Evolutionary conservation across 2,113 vertebrate species (phyloP).

Genomic region (Notiomystis cincta): DNA sequence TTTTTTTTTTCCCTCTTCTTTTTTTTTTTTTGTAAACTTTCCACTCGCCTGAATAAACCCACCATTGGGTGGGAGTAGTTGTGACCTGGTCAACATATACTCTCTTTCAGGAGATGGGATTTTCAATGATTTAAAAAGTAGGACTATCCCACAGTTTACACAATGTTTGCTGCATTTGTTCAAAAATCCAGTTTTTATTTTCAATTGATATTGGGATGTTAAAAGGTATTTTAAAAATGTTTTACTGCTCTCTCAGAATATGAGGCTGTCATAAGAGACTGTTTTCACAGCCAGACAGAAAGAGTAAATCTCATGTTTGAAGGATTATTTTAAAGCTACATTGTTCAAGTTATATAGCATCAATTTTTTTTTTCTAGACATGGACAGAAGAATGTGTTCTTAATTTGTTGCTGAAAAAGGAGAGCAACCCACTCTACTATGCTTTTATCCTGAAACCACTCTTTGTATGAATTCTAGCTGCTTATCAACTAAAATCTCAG

Average conservation of each 20-base stretch:
- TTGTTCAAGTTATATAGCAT: background rate
- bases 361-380: background rate
- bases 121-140: background rate
- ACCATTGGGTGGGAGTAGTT: background rate
- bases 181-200: background rate
- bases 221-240: background rate
- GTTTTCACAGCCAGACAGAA: background rate
- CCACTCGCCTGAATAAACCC: background rate
- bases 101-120: background rate
- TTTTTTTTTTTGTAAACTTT: background rate
- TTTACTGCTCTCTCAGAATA: background rate
- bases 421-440: rapidly evolving
- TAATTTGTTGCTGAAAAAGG: background rate
- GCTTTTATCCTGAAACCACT: background rate
- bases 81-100: background rate
- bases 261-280: background rate
- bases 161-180: background rate
- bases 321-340: background rate
- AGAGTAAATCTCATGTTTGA: background rate
- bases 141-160: background rate
- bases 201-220: background rate
- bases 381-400: background rate
- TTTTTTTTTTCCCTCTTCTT: rapidly evolving
- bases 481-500: background rate
- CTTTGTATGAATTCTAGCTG: background rate